These are phyloP conservation scores for Onychomys leucogaster DNA, from an alignment of 2,797 vertebrate species.

Conservation along the genomic window DNA sequence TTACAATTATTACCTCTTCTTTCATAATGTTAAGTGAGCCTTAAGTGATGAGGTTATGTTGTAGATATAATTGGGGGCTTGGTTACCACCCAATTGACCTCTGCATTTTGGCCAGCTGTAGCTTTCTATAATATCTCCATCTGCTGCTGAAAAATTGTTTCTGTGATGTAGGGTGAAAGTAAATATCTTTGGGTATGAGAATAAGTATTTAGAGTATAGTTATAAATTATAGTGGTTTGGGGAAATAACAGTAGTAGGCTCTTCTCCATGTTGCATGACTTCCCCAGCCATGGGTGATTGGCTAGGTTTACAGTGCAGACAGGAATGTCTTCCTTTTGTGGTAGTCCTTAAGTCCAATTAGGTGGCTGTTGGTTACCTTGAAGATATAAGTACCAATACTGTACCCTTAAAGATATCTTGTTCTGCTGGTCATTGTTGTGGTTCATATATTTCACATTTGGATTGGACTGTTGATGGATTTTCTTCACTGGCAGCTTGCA, in stretches of 20 bases:
- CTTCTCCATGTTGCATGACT: background rate
- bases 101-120: background rate
- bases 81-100: background rate
- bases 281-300: background rate
- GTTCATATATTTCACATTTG: background rate
- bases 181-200: background rate
- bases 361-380: background rate
- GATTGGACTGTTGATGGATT: background rate
- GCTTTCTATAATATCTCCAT: background rate
- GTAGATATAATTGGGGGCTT: background rate
- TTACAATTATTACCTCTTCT: background rate
- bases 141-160: background rate
- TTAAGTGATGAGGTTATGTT: background rate
- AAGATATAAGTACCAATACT: background rate
- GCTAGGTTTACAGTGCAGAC: background rate
- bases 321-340: background rate
- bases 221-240: background rate
- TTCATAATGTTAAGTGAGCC: background rate
- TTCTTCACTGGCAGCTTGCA: background rate
- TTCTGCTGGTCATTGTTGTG: background rate
- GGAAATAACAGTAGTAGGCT: too few species aligned
- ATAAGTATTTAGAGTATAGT: background rate
- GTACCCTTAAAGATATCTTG: background rate
- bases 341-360: background rate
- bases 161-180: background rate